Percentiles rank a stretch among this genome's conserved stretches.
These are phyloP conservation scores for Polypedilum pembai DNA, from an alignment of 1,140 invertebrate genomes.

Conservation along the genomic window DNA sequence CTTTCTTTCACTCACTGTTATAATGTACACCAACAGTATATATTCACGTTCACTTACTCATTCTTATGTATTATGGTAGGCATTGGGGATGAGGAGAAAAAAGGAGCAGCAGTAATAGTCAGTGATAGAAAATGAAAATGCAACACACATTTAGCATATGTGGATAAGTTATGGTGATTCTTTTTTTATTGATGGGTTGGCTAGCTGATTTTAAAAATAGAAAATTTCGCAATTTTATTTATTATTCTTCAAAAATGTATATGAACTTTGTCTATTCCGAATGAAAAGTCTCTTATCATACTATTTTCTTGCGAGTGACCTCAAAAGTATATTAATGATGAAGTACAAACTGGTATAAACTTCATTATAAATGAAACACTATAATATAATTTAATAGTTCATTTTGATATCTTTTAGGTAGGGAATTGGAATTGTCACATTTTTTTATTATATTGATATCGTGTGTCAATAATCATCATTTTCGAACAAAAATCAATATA, in stretches of 20 bases:
- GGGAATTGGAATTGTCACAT: slow-evolving; percentile 16
- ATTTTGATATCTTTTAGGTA: not conserved
- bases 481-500: slow-evolving; percentile 3
- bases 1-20: no score
- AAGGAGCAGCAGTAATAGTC: not conserved
- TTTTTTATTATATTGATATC: not conserved
- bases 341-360: not conserved
- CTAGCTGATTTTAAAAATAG: not conserved
- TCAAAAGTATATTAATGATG: not conserved
- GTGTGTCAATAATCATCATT: slow-evolving; percentile 3
- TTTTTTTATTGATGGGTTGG: not conserved
- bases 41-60: no score
- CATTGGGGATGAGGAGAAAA: not conserved
- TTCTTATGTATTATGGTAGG: no score
- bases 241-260: not conserved
- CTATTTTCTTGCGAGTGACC: not conserved
- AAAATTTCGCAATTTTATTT: not conserved
- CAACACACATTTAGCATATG: not conserved
- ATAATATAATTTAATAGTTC: not conserved
- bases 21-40: no score
- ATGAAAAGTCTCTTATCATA: slow-evolving; percentile 2
- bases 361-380: not conserved
- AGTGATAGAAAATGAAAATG: not conserved
- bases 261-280: not conserved
- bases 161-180: not conserved